These are phyloP conservation scores for Sebastes hopkinsi DNA, from an alignment of 2,797 vertebrate species.

Conservation along the genomic window DNA sequence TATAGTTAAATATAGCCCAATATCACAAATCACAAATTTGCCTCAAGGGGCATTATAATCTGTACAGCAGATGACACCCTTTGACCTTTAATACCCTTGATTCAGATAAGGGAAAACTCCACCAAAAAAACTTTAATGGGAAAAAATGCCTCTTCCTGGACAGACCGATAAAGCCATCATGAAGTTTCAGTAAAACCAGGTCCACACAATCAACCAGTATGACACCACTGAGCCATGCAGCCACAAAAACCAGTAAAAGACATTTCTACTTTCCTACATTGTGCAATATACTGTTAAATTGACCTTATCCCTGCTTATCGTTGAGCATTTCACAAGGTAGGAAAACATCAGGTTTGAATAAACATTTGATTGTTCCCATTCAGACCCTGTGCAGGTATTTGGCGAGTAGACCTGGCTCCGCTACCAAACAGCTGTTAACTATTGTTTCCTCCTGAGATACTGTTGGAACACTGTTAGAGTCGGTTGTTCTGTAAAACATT, in stretches of 20 bases:
- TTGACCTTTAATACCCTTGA: background rate
- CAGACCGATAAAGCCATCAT: background rate
- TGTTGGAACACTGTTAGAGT: background rate
- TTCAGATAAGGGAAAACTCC: background rate
- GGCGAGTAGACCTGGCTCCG: background rate
- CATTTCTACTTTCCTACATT: background rate
- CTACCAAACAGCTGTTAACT: slow-evolving; percentile 1
- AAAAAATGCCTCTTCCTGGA: background rate
- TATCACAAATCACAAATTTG: no score
- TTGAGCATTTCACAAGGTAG: background rate
- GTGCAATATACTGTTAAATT: background rate
- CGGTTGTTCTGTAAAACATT: background rate
- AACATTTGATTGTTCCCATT: background rate
- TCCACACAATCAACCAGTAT: no score
- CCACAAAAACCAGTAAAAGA: background rate
- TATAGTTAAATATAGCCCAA: background rate
- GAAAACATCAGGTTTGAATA: background rate
- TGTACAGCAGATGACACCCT: background rate
- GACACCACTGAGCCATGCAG: background rate
- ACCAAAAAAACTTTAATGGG: background rate
- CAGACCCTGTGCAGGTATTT: slow-evolving; percentile 13
- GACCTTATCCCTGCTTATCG: background rate
- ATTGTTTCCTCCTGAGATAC: background rate
- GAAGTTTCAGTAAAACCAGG: background rate
- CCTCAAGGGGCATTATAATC: background rate